A percentile compares a stretch with the other conserved stretches of the same genome.
Evolutionary conservation across 2,797 vertebrate genomes (phyloP).

Genomic region (Thunnus albacares): DNA sequence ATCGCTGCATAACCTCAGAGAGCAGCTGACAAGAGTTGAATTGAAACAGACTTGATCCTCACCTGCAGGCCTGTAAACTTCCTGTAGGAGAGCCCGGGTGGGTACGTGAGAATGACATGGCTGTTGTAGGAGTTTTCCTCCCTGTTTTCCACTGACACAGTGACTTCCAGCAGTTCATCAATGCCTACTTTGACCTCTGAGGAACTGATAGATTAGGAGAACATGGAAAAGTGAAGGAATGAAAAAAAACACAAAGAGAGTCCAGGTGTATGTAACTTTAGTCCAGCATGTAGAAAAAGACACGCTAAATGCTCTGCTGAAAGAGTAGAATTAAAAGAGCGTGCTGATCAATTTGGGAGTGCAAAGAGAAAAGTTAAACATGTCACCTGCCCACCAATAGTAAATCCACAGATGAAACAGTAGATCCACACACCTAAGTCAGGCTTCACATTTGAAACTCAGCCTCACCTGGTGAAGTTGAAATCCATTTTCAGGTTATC

Average conservation of each 20-base stretch:
- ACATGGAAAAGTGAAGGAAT: neutral
- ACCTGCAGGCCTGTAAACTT: slow-evolving; percentile 80
- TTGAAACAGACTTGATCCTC: neutral
- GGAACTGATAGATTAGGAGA: slow-evolving; percentile 57
- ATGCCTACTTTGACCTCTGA: slow-evolving; percentile 84
- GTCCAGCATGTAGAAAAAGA: no score
- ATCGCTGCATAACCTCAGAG: accelerated
- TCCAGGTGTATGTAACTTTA: no score
- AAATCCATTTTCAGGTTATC: slow-evolving; percentile 87
- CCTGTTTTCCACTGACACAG: slow-evolving; percentile 82
- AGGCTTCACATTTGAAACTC: neutral
- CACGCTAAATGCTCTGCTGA: no score
- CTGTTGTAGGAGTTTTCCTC: slow-evolving; percentile 89
- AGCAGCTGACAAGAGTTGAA: neutral
- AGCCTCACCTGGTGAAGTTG: slow-evolving; percentile 81
- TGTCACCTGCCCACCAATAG: no score
- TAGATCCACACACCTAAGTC: no score
- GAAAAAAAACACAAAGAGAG: neutral
- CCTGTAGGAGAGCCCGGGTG: slow-evolving; percentile 86
- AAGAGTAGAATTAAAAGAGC: neutral
- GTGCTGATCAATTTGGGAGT: neutral
- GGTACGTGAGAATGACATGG: slow-evolving; percentile 82
- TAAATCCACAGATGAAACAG: no score
- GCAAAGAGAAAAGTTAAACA: no score
- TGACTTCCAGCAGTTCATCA: slow-evolving; percentile 81